Percentiles rank a stretch among this genome's conserved stretches.
These are phyloP conservation scores for Entelurus aequoreus DNA, from an alignment of 2,113 vertebrate species.

Conservation along the genomic window DNA sequence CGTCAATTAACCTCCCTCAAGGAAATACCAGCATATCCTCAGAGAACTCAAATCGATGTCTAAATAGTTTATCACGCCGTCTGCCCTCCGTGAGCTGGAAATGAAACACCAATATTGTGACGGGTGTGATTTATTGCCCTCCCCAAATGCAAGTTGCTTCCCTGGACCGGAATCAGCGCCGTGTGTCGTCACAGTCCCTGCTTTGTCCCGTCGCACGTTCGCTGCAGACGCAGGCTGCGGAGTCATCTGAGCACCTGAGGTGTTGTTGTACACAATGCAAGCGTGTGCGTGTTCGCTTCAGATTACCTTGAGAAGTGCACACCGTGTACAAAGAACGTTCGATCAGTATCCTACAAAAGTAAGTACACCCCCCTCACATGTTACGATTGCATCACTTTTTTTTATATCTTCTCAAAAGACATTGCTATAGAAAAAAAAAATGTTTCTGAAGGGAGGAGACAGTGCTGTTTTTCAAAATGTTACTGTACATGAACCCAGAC, in stretches of 20 bases:
- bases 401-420: too few relatives aligned
- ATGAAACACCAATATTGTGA: constrained; percentile 50
- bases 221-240: background rate
- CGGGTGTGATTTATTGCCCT: constrained; percentile 54
- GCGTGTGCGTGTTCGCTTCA: too few relatives aligned
- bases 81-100: constrained; percentile 34
- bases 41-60: constrained; percentile 45
- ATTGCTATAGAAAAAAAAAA: too few relatives aligned
- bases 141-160: constrained; percentile 19
- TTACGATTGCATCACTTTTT: too few relatives aligned
- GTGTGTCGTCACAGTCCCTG: constrained; percentile 16
- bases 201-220: constrained; percentile 10
- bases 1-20: constrained; percentile 37
- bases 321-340: background rate
- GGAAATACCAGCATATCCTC: constrained; percentile 4
- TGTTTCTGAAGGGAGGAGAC: too few relatives aligned
- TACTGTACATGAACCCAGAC: too few relatives aligned
- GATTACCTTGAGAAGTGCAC: background rate
- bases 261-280: background rate
- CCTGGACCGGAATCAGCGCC: constrained; percentile 24
- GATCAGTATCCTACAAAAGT: too few relatives aligned
- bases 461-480: too few relatives aligned
- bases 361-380: too few relatives aligned
- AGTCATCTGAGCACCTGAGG: constrained; percentile 2
- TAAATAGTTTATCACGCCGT: constrained; percentile 49